Base-by-base conservation (phyloP, 2,888 invertebrate species). In the Microctonus aethiopoides region DNA sequence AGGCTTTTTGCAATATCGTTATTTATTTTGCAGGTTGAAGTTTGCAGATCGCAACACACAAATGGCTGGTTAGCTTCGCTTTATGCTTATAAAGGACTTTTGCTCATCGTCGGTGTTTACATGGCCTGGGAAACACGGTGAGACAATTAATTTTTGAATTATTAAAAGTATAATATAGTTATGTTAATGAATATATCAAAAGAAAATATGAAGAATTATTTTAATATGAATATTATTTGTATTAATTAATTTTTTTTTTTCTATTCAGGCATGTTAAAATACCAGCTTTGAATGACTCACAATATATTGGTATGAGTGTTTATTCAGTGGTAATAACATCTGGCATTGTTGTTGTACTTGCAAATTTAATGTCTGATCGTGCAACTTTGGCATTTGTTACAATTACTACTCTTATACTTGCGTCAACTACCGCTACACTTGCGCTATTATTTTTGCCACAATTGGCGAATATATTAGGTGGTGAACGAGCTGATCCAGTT, bases 101-200 rank as follows among this genome's bases (percentile, higher is more conserved):
- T 97, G 20, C 89, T 97, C 16, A 90, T 96, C 34, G 95, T 96
- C 72, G 97, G 96, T 0, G 94, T 96, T 3, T 97, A 96, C 88
- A 96, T 97, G 96, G 97, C 97, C 0, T 97, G 97, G 97, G 96
- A 96, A 88, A 97, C 97, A 10, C 91, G 89, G 88, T 89, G 80
- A 80, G 46, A 24, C 20, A 60, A 36, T 46, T 63, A 36, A 41
- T 46, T 24, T 20, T 56, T 16, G 24, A 2, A 24, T 16, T 32
- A 36, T 29, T 13, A 16, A n/a, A 29, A 54, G n/a, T 52, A 36
- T 24, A 13, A 11, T 56, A n/a, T 6, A 36, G 7, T 5, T 13
- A n/a, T 32, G 24, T 56, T 29, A 1, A 10, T 24, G 13, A 56
- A 10, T 36, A 56, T 36, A 20, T 52, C 20, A n/a, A n/a, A 59